Percentiles rank a stretch among this genome's conserved stretches.
Evolutionary conservation across 2,797 vertebrate genomes (phyloP).

Genomic region (Oophaga sylvatica): DNA sequence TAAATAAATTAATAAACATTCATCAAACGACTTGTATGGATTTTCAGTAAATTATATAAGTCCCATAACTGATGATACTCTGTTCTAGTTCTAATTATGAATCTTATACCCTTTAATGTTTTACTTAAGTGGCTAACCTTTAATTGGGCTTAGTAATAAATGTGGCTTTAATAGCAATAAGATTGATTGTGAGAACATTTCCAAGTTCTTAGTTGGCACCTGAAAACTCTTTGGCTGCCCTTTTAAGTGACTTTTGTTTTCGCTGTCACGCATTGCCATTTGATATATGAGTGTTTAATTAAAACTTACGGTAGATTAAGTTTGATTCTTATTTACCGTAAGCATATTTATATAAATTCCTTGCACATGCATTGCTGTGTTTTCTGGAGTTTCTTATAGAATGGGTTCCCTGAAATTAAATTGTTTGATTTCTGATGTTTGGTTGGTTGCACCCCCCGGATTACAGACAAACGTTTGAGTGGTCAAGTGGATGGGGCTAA

Average conservation of each 20-base stretch:
- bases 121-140: constrained; percentile 25
- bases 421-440: too few species aligned
- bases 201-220: constrained; percentile 33
- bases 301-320: neutral
- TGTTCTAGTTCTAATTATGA: constrained; percentile 21
- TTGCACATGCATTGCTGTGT: neutral
- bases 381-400: neutral
- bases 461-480: too few species aligned
- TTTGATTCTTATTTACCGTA: neutral
- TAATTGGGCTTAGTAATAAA: constrained; percentile 21
- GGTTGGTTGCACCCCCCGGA: too few species aligned
- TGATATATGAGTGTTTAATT: constrained; percentile 5
- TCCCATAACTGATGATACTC: neutral
- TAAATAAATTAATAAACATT: too few species aligned
- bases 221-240: constrained; percentile 20
- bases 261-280: constrained; percentile 3
- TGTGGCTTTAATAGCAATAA: constrained; percentile 7
- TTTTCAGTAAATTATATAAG: too few species aligned
- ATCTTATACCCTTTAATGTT: constrained; percentile 26
- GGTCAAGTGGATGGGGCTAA: too few species aligned
- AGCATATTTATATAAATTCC: neutral
- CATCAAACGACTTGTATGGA: too few species aligned
- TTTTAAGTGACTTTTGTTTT: constrained; percentile 26
- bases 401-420: too few species aligned
- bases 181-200: constrained; percentile 25